phyloP scores from a whole-genome alignment of 2,888 invertebrate species.

The Tuberolachnus salignus region DNA sequence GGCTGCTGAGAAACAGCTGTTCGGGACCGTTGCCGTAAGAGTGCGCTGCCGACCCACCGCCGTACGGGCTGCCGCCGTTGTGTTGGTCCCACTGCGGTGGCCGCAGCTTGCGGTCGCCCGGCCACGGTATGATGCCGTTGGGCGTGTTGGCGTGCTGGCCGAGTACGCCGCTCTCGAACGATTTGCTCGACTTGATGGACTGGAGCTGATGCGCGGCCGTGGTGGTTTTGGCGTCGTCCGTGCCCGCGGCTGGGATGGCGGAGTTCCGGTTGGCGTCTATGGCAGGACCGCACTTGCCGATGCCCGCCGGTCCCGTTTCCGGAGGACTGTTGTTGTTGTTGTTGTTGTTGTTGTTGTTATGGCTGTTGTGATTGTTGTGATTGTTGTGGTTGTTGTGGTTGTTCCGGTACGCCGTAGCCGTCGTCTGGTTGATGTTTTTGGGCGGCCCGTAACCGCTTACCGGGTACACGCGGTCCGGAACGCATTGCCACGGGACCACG shows the following conservation, averaged over 20 bases:
- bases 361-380: not conserved
- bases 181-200: constrained; percentile 48
- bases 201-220: not conserved
- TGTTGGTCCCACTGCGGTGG: constrained; percentile 45
- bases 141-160: constrained; percentile 58
- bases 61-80: not conserved
- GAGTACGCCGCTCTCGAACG: constrained; percentile 58
- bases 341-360: not conserved
- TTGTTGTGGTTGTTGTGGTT: constrained; percentile 23
- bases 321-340: constrained; percentile 29
- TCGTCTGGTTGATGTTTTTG: constrained; percentile 40
- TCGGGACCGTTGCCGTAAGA: not conserved
- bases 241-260: not conserved
- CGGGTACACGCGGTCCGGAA: constrained; percentile 29
- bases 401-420: constrained; percentile 28
- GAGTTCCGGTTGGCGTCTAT: not conserved
- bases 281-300: not conserved
- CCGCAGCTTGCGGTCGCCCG: constrained; percentile 45
- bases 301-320: constrained; percentile 18
- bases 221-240: constrained; percentile 7
- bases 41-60: not conserved
- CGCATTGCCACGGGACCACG: constrained; percentile 57
- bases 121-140: constrained; percentile 58
- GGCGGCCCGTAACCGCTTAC: constrained; percentile 35
- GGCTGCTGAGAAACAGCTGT: constrained; percentile 7